Base-by-base conservation (phyloP, 2,113 vertebrate genomes). In the Gadus chalcogrammus region DNA sequence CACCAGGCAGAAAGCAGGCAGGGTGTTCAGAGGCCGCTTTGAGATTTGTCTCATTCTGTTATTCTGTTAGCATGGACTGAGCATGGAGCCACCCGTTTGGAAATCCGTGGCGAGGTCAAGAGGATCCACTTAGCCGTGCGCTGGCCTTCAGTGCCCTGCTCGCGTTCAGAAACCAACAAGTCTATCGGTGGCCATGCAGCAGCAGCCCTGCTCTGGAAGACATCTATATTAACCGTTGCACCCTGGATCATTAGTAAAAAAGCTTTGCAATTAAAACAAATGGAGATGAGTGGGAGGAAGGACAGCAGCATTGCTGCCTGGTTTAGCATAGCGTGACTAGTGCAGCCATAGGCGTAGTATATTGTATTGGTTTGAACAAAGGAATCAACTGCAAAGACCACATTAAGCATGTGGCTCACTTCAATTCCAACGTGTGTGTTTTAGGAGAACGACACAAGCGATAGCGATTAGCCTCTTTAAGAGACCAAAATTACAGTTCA, bases 71-170 rank as follows among this genome's bases (percentile, higher is more conserved):
- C 17, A 80, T 68, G 31, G 69, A n/a, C 75, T 83, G 79, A 75
- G 77, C 35, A 77, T 82, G 3, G 82, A 79, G 74, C 73, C 76
- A 83, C 77, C 82, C 80, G 80, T 79, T 82, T 84, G 78, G 81
- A 88, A 87, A 88, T 86, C 87, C 85, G 80, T 59, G 66, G 70
- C 64, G 81, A 64, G 88, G 87, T 89, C 89, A 90, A 89, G 87
- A 89, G 83, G 82, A 90, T 85, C 81, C 85, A 89, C 89, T 90
- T 90, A 88, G 82, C 85, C 70, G 77, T 79, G 83, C 77, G 87
- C 81, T 84, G 81, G 81, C 85, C 87, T 88, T 60, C 69, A 78
- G 79, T 82, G 31, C 86, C 83, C 82, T 74, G 68, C 52, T 76
- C 82, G 87, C 66, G 24, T 70, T 87, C 84, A 81, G 77, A 86